phyloP scores from a whole-genome alignment of 2,797 vertebrate genomes.

The Scolopax bukidnonensis region DNA sequence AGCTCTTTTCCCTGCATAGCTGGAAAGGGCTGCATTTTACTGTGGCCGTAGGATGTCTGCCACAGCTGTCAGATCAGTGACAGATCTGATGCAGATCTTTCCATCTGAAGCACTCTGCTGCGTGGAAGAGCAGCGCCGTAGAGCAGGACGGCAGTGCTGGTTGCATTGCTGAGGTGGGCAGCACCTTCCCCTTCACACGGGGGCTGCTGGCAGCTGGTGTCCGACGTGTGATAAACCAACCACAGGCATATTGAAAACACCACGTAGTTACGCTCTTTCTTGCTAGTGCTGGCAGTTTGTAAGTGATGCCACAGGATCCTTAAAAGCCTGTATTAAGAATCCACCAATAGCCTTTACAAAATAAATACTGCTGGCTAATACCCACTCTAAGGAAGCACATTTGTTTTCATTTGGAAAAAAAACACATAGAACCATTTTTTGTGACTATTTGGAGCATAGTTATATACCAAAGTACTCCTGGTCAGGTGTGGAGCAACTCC shows the following conservation, averaged over 20 bases:
- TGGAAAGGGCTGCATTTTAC: not conserved
- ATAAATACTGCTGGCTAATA: not conserved
- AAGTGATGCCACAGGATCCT: not conserved
- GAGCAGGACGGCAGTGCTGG: not conserved
- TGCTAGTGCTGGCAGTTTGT: not conserved
- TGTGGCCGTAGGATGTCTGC: not conserved
- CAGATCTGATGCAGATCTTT: not conserved
- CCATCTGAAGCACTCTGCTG: not conserved
- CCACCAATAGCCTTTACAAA: not conserved
- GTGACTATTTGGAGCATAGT: not conserved
- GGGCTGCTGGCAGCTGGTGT: not conserved
- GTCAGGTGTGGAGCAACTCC: not conserved
- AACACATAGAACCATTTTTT: not conserved
- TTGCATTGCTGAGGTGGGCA: not conserved
- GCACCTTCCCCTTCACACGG: not conserved
- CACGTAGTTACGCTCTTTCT: not conserved
- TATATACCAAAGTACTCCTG: not conserved
- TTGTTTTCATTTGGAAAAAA: not conserved
- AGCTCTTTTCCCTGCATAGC: not conserved
- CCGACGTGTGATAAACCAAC: not conserved
- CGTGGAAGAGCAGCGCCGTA: not conserved
- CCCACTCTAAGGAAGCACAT: not conserved
- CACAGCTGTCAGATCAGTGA: not conserved
- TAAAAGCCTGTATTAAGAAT: not conserved
- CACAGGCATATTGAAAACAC: not conserved